Conservation (phyloP, 1,140 invertebrate species). For the Drosophila bifasciata region DNA sequence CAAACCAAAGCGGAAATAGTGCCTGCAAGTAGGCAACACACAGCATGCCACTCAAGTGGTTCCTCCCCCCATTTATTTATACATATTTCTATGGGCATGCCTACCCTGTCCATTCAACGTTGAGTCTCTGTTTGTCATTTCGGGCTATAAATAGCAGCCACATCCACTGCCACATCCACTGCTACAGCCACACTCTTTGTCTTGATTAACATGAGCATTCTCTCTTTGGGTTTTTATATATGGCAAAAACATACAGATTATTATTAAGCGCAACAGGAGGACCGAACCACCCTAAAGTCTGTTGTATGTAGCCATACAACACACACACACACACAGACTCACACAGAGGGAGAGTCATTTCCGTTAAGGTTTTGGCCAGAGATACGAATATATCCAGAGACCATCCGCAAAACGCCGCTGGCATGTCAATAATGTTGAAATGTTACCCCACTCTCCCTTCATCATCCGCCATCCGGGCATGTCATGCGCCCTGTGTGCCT, state of each 20-base stretch:
- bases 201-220: slow-evolving; percentile 76
- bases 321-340: slow-evolving; percentile 24
- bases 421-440: slow-evolving; percentile 82
- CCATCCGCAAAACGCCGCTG: slow-evolving; percentile 63
- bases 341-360: slow-evolving; percentile 45
- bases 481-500: slow-evolving; percentile 48
- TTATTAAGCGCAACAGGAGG: slow-evolving; percentile 78
- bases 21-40: slow-evolving; percentile 76
- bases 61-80: slow-evolving; percentile 34
- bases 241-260: slow-evolving; percentile 49
- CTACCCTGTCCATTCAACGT: neutral
- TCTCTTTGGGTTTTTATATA: slow-evolving; percentile 47
- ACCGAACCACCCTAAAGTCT: neutral
- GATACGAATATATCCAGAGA: slow-evolving; percentile 22
- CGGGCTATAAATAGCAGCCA: slow-evolving; percentile 54
- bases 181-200: slow-evolving; percentile 54
- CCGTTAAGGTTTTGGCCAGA: slow-evolving; percentile 50
- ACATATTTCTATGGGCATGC: slow-evolving; percentile 12
- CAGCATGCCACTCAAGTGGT: slow-evolving; percentile 50
- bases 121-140: slow-evolving; percentile 29
- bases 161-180: slow-evolving; percentile 6
- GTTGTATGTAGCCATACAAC: neutral
- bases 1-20: slow-evolving; percentile 79
- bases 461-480: slow-evolving; percentile 10
- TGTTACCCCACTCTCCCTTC: slow-evolving; percentile 40